Base-by-base conservation (phyloP, 2,797 vertebrate genomes). In the Hephaestus fuliginosus region DNA sequence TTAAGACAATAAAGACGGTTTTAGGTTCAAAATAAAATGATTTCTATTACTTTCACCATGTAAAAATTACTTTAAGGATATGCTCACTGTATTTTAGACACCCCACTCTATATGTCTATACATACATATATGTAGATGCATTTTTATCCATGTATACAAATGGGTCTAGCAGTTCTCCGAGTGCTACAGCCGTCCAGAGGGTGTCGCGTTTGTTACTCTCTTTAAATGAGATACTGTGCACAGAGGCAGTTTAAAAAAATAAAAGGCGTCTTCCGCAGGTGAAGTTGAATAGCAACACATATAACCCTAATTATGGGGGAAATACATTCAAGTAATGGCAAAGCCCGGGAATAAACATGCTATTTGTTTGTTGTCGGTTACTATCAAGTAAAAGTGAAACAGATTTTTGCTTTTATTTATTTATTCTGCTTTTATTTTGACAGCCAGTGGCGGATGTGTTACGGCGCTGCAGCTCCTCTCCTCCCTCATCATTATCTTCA, bases 361-460 rank as follows among this genome's bases (percentile, higher is more conserved):
- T 5, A 18, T 52, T 41, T 7, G 6, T 68, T 30, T 57, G 7
- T 43, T 56, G 0, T 20, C 5, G 7, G 15, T 10, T 22, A 18
- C 43, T 20, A 7, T 20, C 28, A 64, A 12, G 3, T n/a, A 41
- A 6, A 65, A 4, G 1, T 2, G 1, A 14, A 22, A 17, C 22
- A 12, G 10, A 10, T 62, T 5, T 4, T 18, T 33, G 30, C 30
- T 33, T 33, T 33, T 33, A 33, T 33, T 33, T 33, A 33, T n/a
- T 20, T 2, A 1, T 14, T 1, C 0, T 2, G 18, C 33, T 74
- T 81, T 91, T 89, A 89, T 75, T 80, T 68, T 87, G 83, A 84
- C 79, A 3, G 18, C 0, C 1, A 0, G 2, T 18, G 43, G 58
- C 90, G 91, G 93, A 91, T 78, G 80, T 82, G 22, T 13, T 63